Percentiles rank a stretch among this genome's conserved stretches.
These are phyloP conservation scores for Syngnathoides biaculeatus DNA, from an alignment of 2,113 vertebrate species.

Conservation along the genomic window DNA sequence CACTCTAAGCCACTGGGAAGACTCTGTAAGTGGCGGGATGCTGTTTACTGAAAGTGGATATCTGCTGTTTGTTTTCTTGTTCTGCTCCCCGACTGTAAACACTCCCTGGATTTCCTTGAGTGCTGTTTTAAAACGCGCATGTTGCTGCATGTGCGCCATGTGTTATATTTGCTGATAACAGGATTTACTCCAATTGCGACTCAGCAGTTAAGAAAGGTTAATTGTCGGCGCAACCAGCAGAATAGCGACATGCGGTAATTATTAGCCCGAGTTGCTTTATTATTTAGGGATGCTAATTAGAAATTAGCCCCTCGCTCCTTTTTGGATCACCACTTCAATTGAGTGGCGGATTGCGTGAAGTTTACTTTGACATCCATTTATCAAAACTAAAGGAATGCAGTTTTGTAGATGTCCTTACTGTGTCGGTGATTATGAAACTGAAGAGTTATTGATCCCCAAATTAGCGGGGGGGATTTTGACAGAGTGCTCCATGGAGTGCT, in stretches of 20 bases:
- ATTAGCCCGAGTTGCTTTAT: constrained; percentile 74
- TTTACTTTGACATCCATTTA: constrained; percentile 70
- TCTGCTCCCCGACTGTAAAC: constrained; percentile 68
- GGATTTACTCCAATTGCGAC: constrained; percentile 76
- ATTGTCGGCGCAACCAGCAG: constrained; percentile 72
- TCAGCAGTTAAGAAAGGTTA: constrained; percentile 77
- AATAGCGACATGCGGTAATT: constrained; percentile 73
- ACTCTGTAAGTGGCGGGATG: constrained; percentile 55
- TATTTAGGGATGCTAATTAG: constrained; percentile 75
- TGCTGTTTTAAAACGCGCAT: constrained; percentile 54
- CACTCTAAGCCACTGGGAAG: constrained; percentile 64
- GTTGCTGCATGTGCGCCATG: constrained; percentile 60
- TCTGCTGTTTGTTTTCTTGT: constrained; percentile 73
- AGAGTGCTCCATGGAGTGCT: constrained; percentile 25
- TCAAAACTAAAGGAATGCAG: constrained; percentile 60
- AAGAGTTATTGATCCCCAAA: constrained; percentile 61
- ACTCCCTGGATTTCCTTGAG: constrained; percentile 66
- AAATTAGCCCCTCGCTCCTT: constrained; percentile 61
- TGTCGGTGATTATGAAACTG: constrained; percentile 55
- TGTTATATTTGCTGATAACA: constrained; percentile 80
- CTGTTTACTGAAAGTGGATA: constrained; percentile 71
- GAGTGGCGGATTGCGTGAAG: constrained; percentile 72
- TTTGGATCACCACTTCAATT: constrained; percentile 73
- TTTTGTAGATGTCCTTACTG: constrained; percentile 71
- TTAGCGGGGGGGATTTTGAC: constrained; percentile 42